Conservation (phyloP, 2,888 invertebrate genomes). For the Ophion slaviceki region DNA sequence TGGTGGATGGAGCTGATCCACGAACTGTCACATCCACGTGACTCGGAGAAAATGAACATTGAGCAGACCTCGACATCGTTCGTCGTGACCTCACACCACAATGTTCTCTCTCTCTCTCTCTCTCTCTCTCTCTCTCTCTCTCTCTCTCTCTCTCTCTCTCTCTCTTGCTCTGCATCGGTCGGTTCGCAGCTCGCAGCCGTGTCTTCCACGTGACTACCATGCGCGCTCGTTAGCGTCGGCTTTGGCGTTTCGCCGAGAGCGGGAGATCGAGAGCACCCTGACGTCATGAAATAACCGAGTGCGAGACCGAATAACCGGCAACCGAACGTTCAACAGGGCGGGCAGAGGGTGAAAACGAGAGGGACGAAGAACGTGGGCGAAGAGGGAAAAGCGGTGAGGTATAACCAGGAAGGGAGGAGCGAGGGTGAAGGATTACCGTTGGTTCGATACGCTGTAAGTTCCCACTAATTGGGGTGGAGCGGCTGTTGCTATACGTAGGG, state of each 20-base stretch:
- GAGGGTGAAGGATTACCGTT: constrained; percentile 55
- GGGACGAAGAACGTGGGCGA: constrained; percentile 35
- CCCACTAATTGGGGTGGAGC: constrained; percentile 80
- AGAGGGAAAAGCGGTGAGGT: constrained; percentile 50
- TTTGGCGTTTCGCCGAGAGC: constrained; percentile 73
- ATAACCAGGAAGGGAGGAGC: constrained; percentile 30
- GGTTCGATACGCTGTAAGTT: constrained; percentile 72
- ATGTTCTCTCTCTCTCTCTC: constrained; percentile 67
- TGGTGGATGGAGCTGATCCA: constrained; percentile 63
- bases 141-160: constrained; percentile 69
- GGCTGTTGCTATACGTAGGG: constrained; percentile 53
- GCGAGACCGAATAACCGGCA: constrained; percentile 54
- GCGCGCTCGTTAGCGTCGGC: constrained; percentile 83
- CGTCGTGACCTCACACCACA: constrained; percentile 40
- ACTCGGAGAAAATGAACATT: constrained; percentile 65
- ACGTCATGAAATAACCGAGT: constrained; percentile 65
- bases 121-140: constrained; percentile 70
- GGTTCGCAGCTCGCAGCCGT: constrained; percentile 57
- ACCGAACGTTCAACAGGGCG: constrained; percentile 20
- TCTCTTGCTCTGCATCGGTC: constrained; percentile 62
- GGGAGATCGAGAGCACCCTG: constrained; percentile 69
- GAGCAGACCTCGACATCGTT: constrained; percentile 63
- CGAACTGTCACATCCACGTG: constrained; percentile 78
- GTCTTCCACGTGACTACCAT: constrained; percentile 83
- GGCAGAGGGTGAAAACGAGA: constrained; percentile 31